Conservation (phyloP, 2,113 vertebrate genomes). For the Nesogale talazaci region DNA sequence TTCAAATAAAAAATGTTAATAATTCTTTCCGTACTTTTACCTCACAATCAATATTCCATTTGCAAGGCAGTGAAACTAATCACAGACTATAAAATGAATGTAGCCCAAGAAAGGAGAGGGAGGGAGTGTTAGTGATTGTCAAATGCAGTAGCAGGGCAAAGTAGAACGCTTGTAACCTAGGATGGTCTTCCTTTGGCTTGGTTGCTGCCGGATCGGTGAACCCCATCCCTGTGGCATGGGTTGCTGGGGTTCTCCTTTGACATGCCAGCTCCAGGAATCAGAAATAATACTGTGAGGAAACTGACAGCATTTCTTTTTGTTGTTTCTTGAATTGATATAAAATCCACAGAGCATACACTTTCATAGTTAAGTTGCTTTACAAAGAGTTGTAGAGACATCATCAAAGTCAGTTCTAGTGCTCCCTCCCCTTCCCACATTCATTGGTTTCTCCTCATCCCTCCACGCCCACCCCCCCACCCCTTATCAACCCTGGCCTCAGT, state of each 20-base stretch:
- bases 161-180: constrained; percentile 5
- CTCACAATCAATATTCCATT: constrained; percentile 68
- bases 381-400: too few relatives aligned
- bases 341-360: too few relatives aligned
- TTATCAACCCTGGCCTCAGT: too few relatives aligned
- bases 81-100: constrained; percentile 43
- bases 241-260: not conserved
- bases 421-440: too few relatives aligned
- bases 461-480: too few relatives aligned
- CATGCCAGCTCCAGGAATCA: constrained; percentile 2
- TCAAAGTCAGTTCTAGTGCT: too few relatives aligned
- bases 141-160: not conserved
- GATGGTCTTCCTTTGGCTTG: not conserved
- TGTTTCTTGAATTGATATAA: too few relatives aligned
- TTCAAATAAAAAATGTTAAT: constrained; percentile 49
- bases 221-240: not conserved
- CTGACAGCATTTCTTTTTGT: not conserved
- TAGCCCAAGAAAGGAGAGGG: not conserved
- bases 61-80: constrained; percentile 59
- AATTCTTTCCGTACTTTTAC: constrained; percentile 59
- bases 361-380: too few relatives aligned
- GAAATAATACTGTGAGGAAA: not conserved
- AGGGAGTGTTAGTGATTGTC: not conserved
- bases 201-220: not conserved
- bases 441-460: too few relatives aligned